Evolutionary conservation across 2,797 vertebrate genomes (phyloP), one percentile per base, ranked within the genome.

Genomic region (Acanthurus leucopareius): DNA sequence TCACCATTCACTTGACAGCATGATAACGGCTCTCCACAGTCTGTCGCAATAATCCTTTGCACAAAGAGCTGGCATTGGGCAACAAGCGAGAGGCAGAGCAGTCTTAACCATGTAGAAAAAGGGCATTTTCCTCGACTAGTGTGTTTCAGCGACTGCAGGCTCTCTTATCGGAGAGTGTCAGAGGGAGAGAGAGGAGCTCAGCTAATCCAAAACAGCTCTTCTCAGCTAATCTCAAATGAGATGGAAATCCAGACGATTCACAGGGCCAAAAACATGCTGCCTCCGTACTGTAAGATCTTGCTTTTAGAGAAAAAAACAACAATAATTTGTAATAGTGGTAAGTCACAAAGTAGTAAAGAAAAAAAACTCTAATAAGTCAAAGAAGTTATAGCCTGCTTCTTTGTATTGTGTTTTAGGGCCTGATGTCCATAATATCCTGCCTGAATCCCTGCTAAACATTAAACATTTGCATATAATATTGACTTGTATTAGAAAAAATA

Each of bases 161-260:
- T 86, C 80, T 88, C 91, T 94, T 94, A 95, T 95, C 94, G 79
- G 88, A 66, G 79, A 72, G 87, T 84, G 89, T 94, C 92, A 93
- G 92, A 89, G 86, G 79, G 77, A 87, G 83, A 74, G 80, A 67
- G 83, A 87, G 75, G 77, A 81, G 87, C 86, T 82, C 74, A 83
- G 76, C 83, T 92, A 93, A 93, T 94, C 93, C 91, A 89, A 91
- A 91, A 91, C 86, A 91, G 90, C 88, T 90, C 66, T 88, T 89
- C 90, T 90, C 86, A 75, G 84, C 88, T 91, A 94, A 94, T 94
- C 94, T 93, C 84, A 93, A 94, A 93, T 93, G 91, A 92, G 90
- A 95, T 93, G 91, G 91, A 95, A 94, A 94, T 94, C 87, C 89
- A 86, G 80, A 79, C 74, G 85, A 91, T 90, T 85, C 90, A 79